Evolutionary conservation across 2,888 invertebrate genomes (phyloP).

Genomic region (Heliconius ethilla): DNA sequence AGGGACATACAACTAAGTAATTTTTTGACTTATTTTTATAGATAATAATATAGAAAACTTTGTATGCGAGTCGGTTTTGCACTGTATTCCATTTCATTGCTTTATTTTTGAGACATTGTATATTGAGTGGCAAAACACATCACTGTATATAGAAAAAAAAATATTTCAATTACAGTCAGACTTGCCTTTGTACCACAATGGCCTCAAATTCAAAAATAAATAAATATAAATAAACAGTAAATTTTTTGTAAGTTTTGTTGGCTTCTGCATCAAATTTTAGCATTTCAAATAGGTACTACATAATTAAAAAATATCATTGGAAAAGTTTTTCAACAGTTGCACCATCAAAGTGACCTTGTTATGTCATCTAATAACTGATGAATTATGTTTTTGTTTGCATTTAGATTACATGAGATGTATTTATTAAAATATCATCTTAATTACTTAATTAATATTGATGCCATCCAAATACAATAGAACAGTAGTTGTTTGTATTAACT

Average conservation of each 20-base stretch:
- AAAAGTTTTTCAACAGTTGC: neutral
- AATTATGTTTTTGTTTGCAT: slow-evolving; percentile 8
- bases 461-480: neutral
- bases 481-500: neutral
- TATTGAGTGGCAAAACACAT: too few relatives aligned
- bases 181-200: neutral
- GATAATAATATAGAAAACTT: too few relatives aligned
- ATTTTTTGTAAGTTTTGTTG: too few relatives aligned
- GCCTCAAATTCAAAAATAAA: neutral
- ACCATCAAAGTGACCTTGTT: slow-evolving; percentile 18
- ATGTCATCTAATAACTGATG: neutral
- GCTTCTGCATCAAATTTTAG: too few relatives aligned
- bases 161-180: neutral
- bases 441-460: neutral
- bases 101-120: too few relatives aligned
- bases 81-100: too few relatives aligned
- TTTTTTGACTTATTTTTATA: too few relatives aligned
- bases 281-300: too few relatives aligned
- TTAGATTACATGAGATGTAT: neutral
- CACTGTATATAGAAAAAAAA: neutral
- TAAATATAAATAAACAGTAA: neutral
- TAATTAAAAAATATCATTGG: neutral
- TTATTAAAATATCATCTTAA: neutral
- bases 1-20: too few relatives aligned
- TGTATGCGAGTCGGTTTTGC: too few relatives aligned